A percentile compares a stretch with the other conserved stretches of the same genome.
Evolutionary conservation across 2,113 vertebrate genomes (phyloP).

Genomic region (Phylloscopus whistleri): DNA sequence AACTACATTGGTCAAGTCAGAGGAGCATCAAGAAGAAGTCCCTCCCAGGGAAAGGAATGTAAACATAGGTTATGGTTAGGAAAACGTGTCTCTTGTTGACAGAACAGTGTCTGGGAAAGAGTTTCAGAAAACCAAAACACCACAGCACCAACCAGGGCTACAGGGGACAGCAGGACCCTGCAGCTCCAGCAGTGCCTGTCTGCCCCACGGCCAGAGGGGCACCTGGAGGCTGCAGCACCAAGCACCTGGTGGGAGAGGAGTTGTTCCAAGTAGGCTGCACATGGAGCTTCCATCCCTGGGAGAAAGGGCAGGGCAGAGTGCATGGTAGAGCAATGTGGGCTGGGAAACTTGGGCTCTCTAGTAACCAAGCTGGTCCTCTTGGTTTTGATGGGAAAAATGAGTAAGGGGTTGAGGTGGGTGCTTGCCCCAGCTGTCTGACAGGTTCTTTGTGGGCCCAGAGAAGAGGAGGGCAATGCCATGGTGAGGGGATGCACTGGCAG

Average conservation of each 20-base stretch:
- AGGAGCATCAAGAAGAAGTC: too few relatives aligned
- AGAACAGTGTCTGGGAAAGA: too few relatives aligned
- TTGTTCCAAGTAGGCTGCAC: rapidly evolving
- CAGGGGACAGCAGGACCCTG: neutral
- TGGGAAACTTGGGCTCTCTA: neutral
- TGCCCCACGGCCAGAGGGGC: neutral
- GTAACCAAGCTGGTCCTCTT: neutral
- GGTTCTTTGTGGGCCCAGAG: neutral
- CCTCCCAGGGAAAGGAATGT: too few relatives aligned
- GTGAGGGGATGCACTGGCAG: rapidly evolving
- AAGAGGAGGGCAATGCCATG: neutral
- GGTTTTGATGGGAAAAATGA: neutral
- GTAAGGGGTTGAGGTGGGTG: neutral
- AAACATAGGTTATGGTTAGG: too few relatives aligned
- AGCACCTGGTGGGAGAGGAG: neutral
- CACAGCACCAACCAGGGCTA: too few relatives aligned
- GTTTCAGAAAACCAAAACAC: too few relatives aligned
- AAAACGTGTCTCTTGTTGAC: too few relatives aligned
- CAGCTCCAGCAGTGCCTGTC: neutral
- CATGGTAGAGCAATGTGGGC: neutral
- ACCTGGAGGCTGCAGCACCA: neutral
- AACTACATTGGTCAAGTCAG: too few relatives aligned
- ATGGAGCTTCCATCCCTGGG: rapidly evolving
- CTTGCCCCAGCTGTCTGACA: neutral
- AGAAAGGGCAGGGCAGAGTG: neutral